Evolutionary conservation across 2,797 vertebrate genomes (phyloP), one percentile per base, ranked within the genome.

Genomic region (Pseudochaenichthys georgianus): DNA sequence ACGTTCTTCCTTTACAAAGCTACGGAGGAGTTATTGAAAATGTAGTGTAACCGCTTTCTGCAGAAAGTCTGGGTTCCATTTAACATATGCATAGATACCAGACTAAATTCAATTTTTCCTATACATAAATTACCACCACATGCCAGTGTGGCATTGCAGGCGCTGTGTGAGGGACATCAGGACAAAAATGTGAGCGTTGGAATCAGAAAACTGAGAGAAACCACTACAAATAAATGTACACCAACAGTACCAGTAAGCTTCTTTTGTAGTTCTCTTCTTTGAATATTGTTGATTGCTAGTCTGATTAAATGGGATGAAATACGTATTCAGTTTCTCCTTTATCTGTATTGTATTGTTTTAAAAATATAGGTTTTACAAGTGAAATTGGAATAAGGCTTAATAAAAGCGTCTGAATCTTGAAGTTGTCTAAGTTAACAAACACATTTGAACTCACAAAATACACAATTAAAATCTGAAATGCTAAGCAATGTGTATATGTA

Each of bases 121-220:
- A 76, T 55, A 62, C 78, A 80, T 79, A 79, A 77, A 81, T 70
- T 73, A 77, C 59, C 64, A 70, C 41, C 63, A 51, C 28, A 28
- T 28, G 28, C 28, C 4, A 28, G 28, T 28, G 47, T 70, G 13
- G 52, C 1, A 66, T 69, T 62, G 28, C 15, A 59, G 70, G 57
- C 28, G 21, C 54, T 62, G 52, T 84, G 51, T 64, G 42, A 17
- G 47, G 50, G 66, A 41, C n/a, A 13, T 8, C 11, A 54, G 43
- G 3, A 64, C 45, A 38, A 65, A n/a, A 41, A 7, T 5, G 16
- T 59, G 13, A 60, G n/a, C 16, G 0, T 9, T 21, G 21, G 15
- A 58, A 46, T 23, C 12, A 19, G 4, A 70, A 15, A 59, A 57
- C 38, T 17, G 0, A 1, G 41, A 73, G 4, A 47, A 42, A 60